Evolutionary conservation across 2,797 vertebrate genomes (phyloP).

Genomic region (Spinus olivaceus): DNA sequence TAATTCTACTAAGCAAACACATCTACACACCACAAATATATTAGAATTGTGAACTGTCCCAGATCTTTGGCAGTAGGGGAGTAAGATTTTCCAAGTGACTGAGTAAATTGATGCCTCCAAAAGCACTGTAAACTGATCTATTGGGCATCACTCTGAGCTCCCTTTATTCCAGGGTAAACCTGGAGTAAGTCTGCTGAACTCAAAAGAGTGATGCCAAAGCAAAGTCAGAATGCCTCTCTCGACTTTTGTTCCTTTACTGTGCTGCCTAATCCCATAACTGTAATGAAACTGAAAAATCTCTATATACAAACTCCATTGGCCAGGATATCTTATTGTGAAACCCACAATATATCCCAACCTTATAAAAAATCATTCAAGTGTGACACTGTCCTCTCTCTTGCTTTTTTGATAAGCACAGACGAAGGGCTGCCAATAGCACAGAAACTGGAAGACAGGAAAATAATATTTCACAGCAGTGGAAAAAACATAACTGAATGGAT

Average conservation of each 20-base stretch:
- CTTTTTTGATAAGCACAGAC: conserved; percentile 40
- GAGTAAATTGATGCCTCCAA: conserved; percentile 33
- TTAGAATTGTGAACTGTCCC: conserved; percentile 1
- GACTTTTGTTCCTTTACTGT: neutral
- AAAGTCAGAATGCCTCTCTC: neutral
- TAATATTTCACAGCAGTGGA: neutral
- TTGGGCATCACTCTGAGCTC: neutral
- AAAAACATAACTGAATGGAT: neutral
- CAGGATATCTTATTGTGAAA: conserved; percentile 35
- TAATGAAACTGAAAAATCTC: conserved; percentile 14
- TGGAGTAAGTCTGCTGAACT: conserved; percentile 13
- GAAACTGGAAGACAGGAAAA: neutral
- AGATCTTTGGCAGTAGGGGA: neutral
- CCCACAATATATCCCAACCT: neutral
- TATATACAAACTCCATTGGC: conserved; percentile 29
- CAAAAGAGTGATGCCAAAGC: neutral
- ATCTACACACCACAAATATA: conserved; percentile 21
- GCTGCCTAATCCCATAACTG: conserved; percentile 17
- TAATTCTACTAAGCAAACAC: conserved; percentile 47
- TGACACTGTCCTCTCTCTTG: conserved; percentile 1
- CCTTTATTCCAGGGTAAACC: neutral
- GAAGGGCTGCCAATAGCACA: neutral
- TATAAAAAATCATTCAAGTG: conserved; percentile 45
- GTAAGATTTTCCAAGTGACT: conserved; percentile 36
- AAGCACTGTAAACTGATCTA: conserved; percentile 19